Conservation (phyloP, 1,140 invertebrate genomes). For the Mamestra configurata region DNA sequence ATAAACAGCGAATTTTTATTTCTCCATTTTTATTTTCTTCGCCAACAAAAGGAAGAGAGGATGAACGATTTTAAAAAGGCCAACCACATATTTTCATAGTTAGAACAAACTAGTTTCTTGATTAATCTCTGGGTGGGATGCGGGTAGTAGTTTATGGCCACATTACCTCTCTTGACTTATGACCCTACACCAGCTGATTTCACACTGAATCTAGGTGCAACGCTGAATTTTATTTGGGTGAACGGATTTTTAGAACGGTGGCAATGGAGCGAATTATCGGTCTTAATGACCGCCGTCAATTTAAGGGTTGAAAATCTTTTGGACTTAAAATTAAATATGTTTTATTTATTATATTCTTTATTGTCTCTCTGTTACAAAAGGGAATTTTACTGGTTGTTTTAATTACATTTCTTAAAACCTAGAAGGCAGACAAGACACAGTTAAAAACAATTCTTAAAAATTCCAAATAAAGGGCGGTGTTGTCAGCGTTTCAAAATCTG, state of each 20-base stretch:
- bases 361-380: no score
- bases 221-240: constrained; percentile 23
- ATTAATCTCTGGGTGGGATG: constrained; percentile 26
- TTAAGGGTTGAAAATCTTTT: neutral
- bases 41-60: neutral
- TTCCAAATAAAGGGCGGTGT: no score
- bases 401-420: no score
- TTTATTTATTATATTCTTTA: no score
- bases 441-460: no score
- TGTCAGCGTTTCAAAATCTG: no score
- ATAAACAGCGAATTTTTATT: constrained; percentile 2
- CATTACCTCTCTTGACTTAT: constrained; percentile 37
- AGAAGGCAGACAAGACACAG: no score
- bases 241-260: constrained; percentile 3
- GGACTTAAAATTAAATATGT: neutral
- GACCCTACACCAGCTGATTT: constrained; percentile 32
- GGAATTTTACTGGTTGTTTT: no score
- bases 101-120: constrained; percentile 38
- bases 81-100: constrained; percentile 31
- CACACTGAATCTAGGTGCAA: constrained; percentile 26
- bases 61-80: neutral
- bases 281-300: neutral
- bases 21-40: neutral
- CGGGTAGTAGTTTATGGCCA: constrained; percentile 23
- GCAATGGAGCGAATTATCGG: neutral